Percentiles rank a stretch among this genome's conserved stretches.
These are phyloP conservation scores for Python bivittatus DNA, from an alignment of 2,113 vertebrate genomes.

Conservation along the genomic window DNA sequence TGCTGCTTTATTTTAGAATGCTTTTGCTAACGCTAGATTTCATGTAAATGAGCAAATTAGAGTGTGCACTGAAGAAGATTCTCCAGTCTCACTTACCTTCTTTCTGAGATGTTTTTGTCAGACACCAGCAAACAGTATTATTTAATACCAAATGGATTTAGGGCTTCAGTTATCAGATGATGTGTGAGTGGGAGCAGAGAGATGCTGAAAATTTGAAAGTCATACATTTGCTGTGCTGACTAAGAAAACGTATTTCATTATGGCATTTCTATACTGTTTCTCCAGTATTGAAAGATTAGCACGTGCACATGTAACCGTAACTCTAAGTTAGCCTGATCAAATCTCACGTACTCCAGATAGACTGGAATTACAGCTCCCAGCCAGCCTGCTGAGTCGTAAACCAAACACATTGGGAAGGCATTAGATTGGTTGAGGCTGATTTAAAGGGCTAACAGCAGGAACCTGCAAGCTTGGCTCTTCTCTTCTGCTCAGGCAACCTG, in stretches of 20 bases:
- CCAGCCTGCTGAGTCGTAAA: background rate
- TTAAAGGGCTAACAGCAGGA: background rate
- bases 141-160: constrained; percentile 27
- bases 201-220: constrained; percentile 39
- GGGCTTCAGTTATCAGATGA: constrained; percentile 36
- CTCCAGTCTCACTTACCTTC: background rate
- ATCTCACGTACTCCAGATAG: background rate
- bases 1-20: background rate
- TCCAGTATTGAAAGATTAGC: constrained; percentile 12
- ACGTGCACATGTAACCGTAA: background rate
- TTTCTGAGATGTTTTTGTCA: constrained; percentile 14
- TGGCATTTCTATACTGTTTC: background rate
- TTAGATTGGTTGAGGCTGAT: background rate
- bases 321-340: background rate
- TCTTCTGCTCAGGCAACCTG: background rate
- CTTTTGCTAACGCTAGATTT: background rate
- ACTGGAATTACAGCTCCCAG: background rate
- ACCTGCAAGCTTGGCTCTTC: background rate
- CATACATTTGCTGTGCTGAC: constrained; percentile 43
- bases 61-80: constrained; percentile 1
- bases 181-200: constrained; percentile 25
- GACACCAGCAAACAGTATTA: constrained; percentile 30
- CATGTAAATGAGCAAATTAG: background rate
- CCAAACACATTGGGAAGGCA: background rate
- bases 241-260: constrained; percentile 15